Conservation (phyloP, 2,797 vertebrate genomes). For the Hoplostethus atlanticus region DNA sequence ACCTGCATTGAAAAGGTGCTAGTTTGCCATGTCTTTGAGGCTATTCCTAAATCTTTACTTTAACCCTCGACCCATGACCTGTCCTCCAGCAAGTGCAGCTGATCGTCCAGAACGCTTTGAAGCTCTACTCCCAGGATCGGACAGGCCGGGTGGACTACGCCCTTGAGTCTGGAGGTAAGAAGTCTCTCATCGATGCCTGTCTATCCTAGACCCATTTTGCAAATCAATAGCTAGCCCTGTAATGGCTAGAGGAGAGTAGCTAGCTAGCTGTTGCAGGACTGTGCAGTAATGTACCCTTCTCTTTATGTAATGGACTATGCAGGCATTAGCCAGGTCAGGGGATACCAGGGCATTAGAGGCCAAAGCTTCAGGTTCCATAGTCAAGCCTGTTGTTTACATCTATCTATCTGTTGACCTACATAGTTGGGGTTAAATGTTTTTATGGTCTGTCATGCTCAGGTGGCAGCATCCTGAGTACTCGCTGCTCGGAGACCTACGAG, state of each 20-base stretch:
- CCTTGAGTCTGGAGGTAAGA: conserved; percentile 94
- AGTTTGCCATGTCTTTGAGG: not conserved
- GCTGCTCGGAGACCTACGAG: conserved; percentile 95
- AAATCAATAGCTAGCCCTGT: conserved; percentile 15
- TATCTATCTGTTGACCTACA: conserved; percentile 42
- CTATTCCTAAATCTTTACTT: not conserved
- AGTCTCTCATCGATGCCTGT: not conserved
- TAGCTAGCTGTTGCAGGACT: conserved; percentile 10
- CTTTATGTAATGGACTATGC: conserved; percentile 36
- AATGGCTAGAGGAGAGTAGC: conserved; percentile 29
- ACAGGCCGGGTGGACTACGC: conserved; percentile 95
- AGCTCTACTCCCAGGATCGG: conserved; percentile 93
- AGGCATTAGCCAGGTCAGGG: conserved; percentile 46
- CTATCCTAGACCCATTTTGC: not conserved
- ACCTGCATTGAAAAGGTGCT: not conserved
- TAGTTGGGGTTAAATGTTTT: conserved; percentile 1
- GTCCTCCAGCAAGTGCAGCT: conserved; percentile 87
- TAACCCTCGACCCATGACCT: conserved; percentile 18
- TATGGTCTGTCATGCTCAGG: conserved; percentile 78
- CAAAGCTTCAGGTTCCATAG: conserved; percentile 26
- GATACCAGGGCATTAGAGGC: conserved; percentile 59
- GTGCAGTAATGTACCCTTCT: not conserved
- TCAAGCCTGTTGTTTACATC: conserved; percentile 28
- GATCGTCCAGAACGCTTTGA: conserved; percentile 93
- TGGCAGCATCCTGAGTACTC: conserved; percentile 95